Base-by-base conservation (phyloP, 2,888 invertebrate genomes). In the Dicyrtomina minuta region DNA sequence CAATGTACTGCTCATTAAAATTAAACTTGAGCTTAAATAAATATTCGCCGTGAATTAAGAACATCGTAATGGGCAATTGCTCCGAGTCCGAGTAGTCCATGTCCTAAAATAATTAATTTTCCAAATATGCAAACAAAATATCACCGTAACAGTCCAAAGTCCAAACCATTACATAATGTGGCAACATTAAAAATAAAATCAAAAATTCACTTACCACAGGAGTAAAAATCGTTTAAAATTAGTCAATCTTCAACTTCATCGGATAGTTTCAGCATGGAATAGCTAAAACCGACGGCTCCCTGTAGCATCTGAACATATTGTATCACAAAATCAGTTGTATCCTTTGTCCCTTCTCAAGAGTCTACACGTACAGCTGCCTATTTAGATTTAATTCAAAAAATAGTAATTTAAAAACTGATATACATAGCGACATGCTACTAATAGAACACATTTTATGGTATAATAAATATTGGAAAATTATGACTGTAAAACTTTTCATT, bases 21-120 rank as follows among this genome's bases (percentile, higher is more conserved):
- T 17, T n/a, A 60, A 60, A 8, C 67, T 60, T 4, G 20, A 8
- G n/a, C n/a, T n/a, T n/a, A 2, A 27, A 12, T 39, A 49, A 67
- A 39, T 60, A 67, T 1, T 60, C 67, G 4, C 67, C 66, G 33
- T 66, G 66, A 46, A 66, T 66, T 2, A 1, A 66, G 24, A 66
- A 15, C 58, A 66, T 66, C 41, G n/a, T n/a, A n/a, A 66, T 58
- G 1, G 66, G 66, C 1, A 58, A n/a, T 10, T 22, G 41, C n/a
- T n/a, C n/a, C n/a, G n/a, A n/a, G n/a, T 22, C 10, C 13, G 13
- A 13, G 2, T 20, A 22, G 51, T 20, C 17, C 17, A 22, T 10
- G 20, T 12, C 10, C 20, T 20, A 13, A 46, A 46, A 46, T 41
- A 41, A 41, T 10, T 46, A 15, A 8, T 46, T 46, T 46, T 15